Conservation (phyloP, 2,888 invertebrate species). For the Ichneumoninae sp. region DNA sequence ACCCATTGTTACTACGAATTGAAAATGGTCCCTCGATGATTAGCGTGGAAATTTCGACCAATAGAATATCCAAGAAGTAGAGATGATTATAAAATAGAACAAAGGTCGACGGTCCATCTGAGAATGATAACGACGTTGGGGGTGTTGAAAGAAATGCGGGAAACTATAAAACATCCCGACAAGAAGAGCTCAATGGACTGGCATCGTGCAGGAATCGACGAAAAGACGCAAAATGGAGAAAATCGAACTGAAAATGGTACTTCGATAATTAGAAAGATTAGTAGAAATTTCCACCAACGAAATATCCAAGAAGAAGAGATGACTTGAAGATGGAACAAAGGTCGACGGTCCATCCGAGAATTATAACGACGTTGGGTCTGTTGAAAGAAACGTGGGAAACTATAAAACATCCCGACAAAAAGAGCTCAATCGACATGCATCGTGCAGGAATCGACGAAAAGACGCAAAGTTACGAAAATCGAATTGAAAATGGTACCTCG, state of each 20-base stretch:
- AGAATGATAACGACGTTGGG: conserved; percentile 47
- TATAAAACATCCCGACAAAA: background rate
- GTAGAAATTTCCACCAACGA: conserved; percentile 5
- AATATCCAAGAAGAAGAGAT: conserved; percentile 5
- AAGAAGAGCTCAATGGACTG: background rate
- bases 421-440: background rate
- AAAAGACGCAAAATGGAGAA: conserved; percentile 27
- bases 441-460: background rate
- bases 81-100: background rate
- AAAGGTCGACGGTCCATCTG: conserved; percentile 4
- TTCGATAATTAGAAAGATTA: conserved; percentile 40
- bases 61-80: conserved; percentile 14
- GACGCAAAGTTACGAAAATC: conserved; percentile 31
- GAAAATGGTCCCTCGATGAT: conserved; percentile 27
- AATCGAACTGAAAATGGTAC: background rate
- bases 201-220: background rate
- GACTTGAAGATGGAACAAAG: background rate
- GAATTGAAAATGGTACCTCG: background rate
- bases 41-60: conserved; percentile 15
- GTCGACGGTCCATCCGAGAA: conserved; percentile 15
- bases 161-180: background rate
- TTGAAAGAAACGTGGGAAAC: background rate
- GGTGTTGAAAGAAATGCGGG: background rate
- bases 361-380: conserved; percentile 36
- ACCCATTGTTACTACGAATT: background rate